Evolutionary conservation across 2,888 invertebrate species (phyloP).

Genomic region (Euspilapteryx auroguttella): DNA sequence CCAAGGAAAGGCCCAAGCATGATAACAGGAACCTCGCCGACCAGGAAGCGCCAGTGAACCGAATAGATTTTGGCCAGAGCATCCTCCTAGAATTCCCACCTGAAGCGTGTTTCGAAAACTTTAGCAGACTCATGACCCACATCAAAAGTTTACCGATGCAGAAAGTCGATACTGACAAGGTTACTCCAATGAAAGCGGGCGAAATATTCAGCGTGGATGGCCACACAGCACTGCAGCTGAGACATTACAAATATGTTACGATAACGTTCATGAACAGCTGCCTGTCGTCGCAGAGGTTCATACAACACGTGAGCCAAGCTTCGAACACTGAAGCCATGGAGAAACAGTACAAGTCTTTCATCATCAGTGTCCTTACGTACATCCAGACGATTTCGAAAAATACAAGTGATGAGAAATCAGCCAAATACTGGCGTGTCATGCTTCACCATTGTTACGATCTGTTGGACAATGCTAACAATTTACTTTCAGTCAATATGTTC

Average conservation of each 20-base stretch:
- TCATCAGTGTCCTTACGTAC: conserved; percentile 68
- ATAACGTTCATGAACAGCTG: conserved; percentile 74
- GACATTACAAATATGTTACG: conserved; percentile 82
- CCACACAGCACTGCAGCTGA: conserved; percentile 72
- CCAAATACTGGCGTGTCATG: conserved; percentile 83
- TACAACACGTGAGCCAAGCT: conserved; percentile 65
- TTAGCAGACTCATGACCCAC: conserved; percentile 68
- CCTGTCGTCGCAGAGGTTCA: conserved; percentile 68
- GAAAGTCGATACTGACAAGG: conserved; percentile 51
- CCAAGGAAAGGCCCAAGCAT: conserved; percentile 31
- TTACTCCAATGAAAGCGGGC: conserved; percentile 31
- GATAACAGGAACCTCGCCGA: conserved; percentile 26
- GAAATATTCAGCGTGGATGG: conserved; percentile 66
- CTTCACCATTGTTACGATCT: conserved; percentile 78
- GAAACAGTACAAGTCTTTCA: conserved; percentile 66
- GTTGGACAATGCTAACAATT: conserved; percentile 76
- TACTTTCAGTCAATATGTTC: conserved; percentile 80
- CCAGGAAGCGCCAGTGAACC: conserved; percentile 51
- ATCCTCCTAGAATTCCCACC: conserved; percentile 70
- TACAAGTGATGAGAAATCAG: conserved; percentile 63
- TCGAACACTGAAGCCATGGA: conserved; percentile 54
- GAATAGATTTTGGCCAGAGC: conserved; percentile 69
- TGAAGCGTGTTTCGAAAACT: conserved; percentile 62
- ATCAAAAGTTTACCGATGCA: conserved; percentile 68
- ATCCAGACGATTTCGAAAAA: conserved; percentile 68